Conservation (phyloP, 1,140 invertebrate species). For the Centruroides vittatus region DNA sequence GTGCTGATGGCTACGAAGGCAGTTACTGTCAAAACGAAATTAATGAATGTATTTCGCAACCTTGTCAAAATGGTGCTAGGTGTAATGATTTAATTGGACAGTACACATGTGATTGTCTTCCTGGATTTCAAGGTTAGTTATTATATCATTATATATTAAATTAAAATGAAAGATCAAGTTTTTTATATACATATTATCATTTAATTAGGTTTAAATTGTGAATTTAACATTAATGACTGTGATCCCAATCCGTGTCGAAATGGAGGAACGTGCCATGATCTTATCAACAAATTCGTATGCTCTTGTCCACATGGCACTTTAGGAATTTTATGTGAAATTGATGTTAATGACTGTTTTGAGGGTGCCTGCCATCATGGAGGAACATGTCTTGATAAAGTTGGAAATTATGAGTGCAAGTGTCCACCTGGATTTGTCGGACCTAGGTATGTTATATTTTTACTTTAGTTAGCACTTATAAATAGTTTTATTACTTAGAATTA, state of each 20-base stretch:
- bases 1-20: conserved; percentile 69
- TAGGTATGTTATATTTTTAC: conserved; percentile 34
- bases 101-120: conserved; percentile 35
- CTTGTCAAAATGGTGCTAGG: conserved; percentile 22
- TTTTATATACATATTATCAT: conserved; percentile 46
- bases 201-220: conserved; percentile 49
- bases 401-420: conserved; percentile 72
- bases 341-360: conserved; percentile 71
- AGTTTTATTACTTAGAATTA: background rate
- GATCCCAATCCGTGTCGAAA: conserved; percentile 70
- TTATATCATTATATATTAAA: conserved; percentile 31
- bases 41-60: conserved; percentile 75
- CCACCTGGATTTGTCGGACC: conserved; percentile 70
- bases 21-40: conserved; percentile 81
- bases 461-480: too few species aligned
- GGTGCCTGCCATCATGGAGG: conserved; percentile 92
- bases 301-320: conserved; percentile 80
- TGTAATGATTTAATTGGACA: conserved; percentile 71
- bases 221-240: conserved; percentile 42
- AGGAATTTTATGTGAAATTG: conserved; percentile 79
- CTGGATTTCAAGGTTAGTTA: conserved; percentile 31
- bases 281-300: conserved; percentile 63
- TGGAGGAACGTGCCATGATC: conserved; percentile 78
- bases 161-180: conserved; percentile 40
- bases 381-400: conserved; percentile 54